Conservation (phyloP, 2,888 invertebrate genomes). For the Fabriciana adippe region DNA sequence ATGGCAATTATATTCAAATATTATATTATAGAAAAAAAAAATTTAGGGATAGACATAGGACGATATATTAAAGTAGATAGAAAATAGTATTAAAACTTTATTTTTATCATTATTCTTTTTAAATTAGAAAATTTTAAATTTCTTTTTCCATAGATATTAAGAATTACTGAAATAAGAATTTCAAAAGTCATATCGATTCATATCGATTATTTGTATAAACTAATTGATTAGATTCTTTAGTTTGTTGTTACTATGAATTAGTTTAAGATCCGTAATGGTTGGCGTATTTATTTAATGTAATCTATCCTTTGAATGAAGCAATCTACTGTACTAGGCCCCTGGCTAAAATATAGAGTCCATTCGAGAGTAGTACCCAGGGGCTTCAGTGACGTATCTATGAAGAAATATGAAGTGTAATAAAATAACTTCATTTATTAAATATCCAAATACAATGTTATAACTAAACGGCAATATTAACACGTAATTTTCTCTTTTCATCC, state of each 20-base stretch:
- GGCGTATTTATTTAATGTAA: constrained; percentile 18
- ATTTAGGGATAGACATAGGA: background rate
- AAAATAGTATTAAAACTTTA: too few relatives aligned
- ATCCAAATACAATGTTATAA: background rate
- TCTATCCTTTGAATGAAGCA: constrained; percentile 19
- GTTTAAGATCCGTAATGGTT: constrained; percentile 6
- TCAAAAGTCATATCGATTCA: too few relatives aligned
- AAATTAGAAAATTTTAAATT: background rate
- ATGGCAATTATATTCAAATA: too few relatives aligned
- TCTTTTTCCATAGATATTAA: background rate
- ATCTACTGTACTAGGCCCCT: constrained; percentile 21
- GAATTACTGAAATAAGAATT: too few relatives aligned
- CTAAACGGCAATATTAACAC: constrained; percentile 49
- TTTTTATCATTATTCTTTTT: background rate
- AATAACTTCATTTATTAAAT: constrained; percentile 7
- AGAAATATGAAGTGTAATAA: constrained; percentile 4
- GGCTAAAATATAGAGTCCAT: constrained; percentile 26
- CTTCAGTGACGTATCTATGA: background rate
- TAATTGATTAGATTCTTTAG: background rate
- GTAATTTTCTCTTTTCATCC: constrained; percentile 72
- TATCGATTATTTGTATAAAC: background rate
- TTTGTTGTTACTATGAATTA: background rate
- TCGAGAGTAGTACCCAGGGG: constrained; percentile 4
- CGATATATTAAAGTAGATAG: background rate
- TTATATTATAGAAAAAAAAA: too few relatives aligned